phyloP scores from a whole-genome alignment of 2,113 vertebrate species.

The Ctenodactylus gundi region DNA sequence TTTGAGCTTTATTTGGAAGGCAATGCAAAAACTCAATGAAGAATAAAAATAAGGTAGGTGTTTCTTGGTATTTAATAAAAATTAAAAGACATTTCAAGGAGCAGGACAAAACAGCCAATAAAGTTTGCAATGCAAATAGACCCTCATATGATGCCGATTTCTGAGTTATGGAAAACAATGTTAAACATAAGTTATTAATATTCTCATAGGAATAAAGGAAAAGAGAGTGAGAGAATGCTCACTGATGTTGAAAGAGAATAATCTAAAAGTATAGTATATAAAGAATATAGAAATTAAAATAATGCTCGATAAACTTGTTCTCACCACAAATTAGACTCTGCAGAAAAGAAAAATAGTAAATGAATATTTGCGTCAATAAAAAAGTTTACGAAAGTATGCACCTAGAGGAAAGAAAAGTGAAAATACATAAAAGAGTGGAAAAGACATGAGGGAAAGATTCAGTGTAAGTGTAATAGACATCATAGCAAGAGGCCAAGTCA shows the following conservation, averaged over 20 bases:
- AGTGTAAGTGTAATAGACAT: not conserved
- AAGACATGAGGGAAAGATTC: not conserved
- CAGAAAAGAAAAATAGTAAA: not conserved
- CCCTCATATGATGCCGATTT: not conserved
- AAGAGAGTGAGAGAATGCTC: not conserved
- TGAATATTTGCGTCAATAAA: not conserved
- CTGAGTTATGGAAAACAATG: not conserved
- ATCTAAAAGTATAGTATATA: not conserved
- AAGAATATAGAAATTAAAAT: not conserved
- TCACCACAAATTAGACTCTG: not conserved
- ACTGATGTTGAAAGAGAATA: not conserved
- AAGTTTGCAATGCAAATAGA: not conserved
- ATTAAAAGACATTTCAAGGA: not conserved
- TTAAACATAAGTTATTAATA: not conserved
- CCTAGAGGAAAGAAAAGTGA: not conserved
- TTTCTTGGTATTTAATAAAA: not conserved
- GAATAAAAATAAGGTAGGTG: not conserved
- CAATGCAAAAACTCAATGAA: conserved; percentile 11
- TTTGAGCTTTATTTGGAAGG: conserved; percentile 26
- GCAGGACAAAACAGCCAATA: not conserved
- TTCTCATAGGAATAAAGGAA: not conserved
- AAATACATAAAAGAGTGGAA: not conserved
- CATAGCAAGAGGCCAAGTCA: not conserved
- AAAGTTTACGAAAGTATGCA: not conserved
- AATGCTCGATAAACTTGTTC: not conserved